These are phyloP conservation scores for Diorhabda elongata DNA, from an alignment of 1,140 invertebrate species.

Conservation along the genomic window DNA sequence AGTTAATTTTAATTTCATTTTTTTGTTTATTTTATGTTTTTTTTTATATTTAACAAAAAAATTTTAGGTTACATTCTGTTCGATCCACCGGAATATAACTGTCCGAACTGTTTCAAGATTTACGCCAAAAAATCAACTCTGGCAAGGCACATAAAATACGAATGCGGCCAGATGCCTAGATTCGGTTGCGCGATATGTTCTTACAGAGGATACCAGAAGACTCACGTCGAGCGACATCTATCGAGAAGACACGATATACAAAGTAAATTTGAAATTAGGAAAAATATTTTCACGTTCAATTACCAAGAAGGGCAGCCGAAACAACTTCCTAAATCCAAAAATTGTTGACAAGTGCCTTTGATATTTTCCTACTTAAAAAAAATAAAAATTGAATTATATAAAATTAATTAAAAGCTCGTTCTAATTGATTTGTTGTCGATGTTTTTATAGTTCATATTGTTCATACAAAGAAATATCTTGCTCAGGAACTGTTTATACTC, in stretches of 20 bases:
- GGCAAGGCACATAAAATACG: slow-evolving; percentile 62
- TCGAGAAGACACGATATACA: slow-evolving; percentile 30
- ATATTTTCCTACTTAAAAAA: no score
- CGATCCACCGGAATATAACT: slow-evolving; percentile 29
- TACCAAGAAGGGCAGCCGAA: neutral
- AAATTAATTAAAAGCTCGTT: no score
- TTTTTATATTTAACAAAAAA: slow-evolving; percentile 7
- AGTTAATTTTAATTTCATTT: neutral
- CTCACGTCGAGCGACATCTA: slow-evolving; percentile 48
- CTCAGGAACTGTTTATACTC: no score
- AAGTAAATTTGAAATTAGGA: slow-evolving; percentile 16
- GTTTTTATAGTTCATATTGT: no score
- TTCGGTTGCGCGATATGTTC: slow-evolving; percentile 60
- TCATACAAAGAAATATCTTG: no score
- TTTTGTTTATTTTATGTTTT: slow-evolving; percentile 6
- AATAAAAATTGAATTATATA: no score
- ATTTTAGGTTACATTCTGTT: slow-evolving; percentile 26
- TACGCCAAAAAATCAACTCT: slow-evolving; percentile 57
- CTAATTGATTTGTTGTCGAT: no score
- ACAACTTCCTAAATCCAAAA: neutral
- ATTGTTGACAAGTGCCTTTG: no score
- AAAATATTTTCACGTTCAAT: slow-evolving; percentile 13
- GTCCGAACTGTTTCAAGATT: slow-evolving; percentile 53
- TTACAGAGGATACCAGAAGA: slow-evolving; percentile 49
- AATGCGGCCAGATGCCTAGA: slow-evolving; percentile 63